A percentile compares a stretch with the other conserved stretches of the same genome.
These are phyloP conservation scores for Saccostrea echinata DNA, from an alignment of 1,140 invertebrate genomes.

Conservation along the genomic window DNA sequence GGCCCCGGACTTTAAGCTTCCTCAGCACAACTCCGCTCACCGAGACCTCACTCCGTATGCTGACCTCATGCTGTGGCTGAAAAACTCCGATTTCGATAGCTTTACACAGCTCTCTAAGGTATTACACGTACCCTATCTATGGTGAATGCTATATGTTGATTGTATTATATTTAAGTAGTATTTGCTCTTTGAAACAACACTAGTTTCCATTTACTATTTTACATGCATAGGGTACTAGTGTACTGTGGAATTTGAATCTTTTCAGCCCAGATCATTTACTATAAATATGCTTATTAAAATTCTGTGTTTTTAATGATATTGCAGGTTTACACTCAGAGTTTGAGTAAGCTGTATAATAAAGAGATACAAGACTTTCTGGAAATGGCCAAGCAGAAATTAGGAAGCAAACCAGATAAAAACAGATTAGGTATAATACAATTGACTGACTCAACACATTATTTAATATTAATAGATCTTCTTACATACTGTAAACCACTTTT, in stretches of 20 bases:
- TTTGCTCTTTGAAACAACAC: no score
- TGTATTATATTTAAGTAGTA: not conserved
- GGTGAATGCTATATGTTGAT: not conserved
- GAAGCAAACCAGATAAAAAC: slow-evolving; percentile 70
- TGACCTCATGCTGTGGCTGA: slow-evolving; percentile 94
- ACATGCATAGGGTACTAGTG: no score
- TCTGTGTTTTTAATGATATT: not conserved
- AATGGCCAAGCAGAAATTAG: slow-evolving; percentile 83
- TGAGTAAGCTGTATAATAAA: slow-evolving; percentile 91
- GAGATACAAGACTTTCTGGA: slow-evolving; percentile 91
- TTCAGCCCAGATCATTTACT: no score
- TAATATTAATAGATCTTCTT: no score
- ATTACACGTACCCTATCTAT: slow-evolving; percentile 20
- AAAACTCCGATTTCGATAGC: slow-evolving; percentile 90
- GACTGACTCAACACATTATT: slow-evolving; percentile 57
- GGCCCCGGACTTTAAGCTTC: slow-evolving; percentile 86
- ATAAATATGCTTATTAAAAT: no score
- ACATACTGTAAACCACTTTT: no score
- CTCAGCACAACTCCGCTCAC: slow-evolving; percentile 89
- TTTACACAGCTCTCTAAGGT: slow-evolving; percentile 88
- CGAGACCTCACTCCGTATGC: slow-evolving; percentile 90
- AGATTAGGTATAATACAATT: slow-evolving; percentile 63
- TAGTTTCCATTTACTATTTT: no score
- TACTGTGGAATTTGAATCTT: no score
- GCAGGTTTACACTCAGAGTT: slow-evolving; percentile 87